Evolutionary conservation across 2,113 vertebrate species (phyloP), one percentile per base, ranked within the genome.

Genomic region (Panthera leo): DNA sequence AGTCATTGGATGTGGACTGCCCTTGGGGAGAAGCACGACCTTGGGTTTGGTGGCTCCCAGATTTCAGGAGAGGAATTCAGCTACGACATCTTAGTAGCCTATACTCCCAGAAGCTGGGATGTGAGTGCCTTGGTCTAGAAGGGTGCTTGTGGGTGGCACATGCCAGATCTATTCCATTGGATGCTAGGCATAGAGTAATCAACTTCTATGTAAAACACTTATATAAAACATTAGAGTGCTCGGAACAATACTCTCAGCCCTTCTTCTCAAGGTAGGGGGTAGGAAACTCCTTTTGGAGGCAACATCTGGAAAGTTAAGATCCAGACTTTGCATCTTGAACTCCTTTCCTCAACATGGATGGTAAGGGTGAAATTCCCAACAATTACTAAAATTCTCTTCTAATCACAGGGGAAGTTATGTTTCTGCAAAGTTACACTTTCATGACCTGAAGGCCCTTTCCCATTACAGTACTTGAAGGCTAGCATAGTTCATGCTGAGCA

Each of bases 381-480:
- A 61, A 89, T 75, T 48, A 75, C 15, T 67, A 53, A 67, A 85
- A 68, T 63, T 88, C 18, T 90, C 29, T 93, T 83, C 51, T 71
- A 63, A 86, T 76, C 68, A 68, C 13, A 85, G 36, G 34, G 31
- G 14, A 78, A 75, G 27, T 75, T 85, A 84, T 84, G 15, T 78
- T 91, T 91, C 61, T 93, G n/a, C 25, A 67, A 91, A 91, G 61
- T 91, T 83, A 18, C 2, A 48, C 82, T 91, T 96, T 79, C 27
- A 34, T 19, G 12, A 71, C 27, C 25, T 25, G 12, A 93, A 86
- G 36, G 10, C 29, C 34, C 39, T 61, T 34, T 84, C 16, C 18
- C 55, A 55, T 80, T 11, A 85, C 14, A 31, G 1, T 48, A 39
- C 51, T 89, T 31, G n/a, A 80, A 73, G 76, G 25, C 15, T 92